Base-by-base conservation (phyloP, 2,113 vertebrate species). In the Pseudopipra pipra region DNA sequence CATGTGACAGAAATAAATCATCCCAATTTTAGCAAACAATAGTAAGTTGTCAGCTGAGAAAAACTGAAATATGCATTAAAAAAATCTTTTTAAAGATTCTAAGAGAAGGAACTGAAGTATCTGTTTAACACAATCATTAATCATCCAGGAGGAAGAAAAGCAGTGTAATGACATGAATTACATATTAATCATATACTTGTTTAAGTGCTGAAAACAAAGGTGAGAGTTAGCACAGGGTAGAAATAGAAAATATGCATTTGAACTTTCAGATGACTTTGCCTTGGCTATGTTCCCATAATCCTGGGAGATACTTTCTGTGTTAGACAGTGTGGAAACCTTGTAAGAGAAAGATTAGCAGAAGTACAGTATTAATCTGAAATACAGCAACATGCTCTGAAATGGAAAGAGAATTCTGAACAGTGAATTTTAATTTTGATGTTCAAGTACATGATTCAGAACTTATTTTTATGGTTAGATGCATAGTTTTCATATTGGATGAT, bases 311-410 rank as follows among this genome's bases (percentile, higher is more conserved):
- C 5, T 86, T 47, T 52, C 43, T 55, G 10, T 39, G 15, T 27
- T 6, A 47, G 19, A 14, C 19, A 15, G 2, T 5, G 16, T 31
- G 18, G 49, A 56, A 86, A 51, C 0, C 0, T 16, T 54, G 54
- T 17, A 52, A 67, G 1, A 13, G 14, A 8, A 70, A 65, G 13
- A 28, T 47, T 17, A 65, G 14, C 6, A 43, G 22, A 68, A 86
- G 76, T 56, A 47, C 1, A 2, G 1, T 17, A 24, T 65, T 47
- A 22, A 66, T 21, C 18, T 84, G n/a, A 73, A 77, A 80, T 73
- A 17, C 7, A n/a, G 12, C 21, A 84, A 4, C 22, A 14, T 37
- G 4, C 2, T 81, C 7, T 81, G 37, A 91, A 87, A 35, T 18
- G 11, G 37, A 83, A 67, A 68, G 22, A 46, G 8, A 83, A 62